Evolutionary conservation across 2,888 invertebrate species (phyloP), one percentile per base, ranked within the genome.

Genomic region (Matsumyia berberina): DNA sequence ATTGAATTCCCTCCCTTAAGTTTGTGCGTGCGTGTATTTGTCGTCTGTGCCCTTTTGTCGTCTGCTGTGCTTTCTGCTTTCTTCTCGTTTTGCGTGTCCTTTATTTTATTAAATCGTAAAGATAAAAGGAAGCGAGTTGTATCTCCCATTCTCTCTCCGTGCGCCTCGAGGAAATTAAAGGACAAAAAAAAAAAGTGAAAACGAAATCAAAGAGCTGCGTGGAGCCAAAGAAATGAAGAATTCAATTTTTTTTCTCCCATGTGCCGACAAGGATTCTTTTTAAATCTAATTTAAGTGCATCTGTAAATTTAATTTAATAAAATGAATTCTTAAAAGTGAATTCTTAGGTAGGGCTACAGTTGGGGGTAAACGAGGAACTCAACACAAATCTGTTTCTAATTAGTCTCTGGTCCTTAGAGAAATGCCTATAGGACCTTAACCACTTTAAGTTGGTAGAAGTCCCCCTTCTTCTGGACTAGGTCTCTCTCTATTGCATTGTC

Each of bases 61-160:
- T 33, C 46, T 62, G 9, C 12, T 44, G 4, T 24, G 24, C 24
- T 33, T 11, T 46, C 12, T 24, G 9, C 19, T 31, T 53, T 33
- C 11, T 11, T 46, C 19, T 51, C 33, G 15, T 31, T 51, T 53
- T 58, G 46, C 60, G 53, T 62, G 62, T 62, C 53, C 53, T 73
- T 60, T 73, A 62, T 62, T 72, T 42, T 60, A 60, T 72, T 49
- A 31, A 60, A 51, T 19, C 39, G 55, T 11, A 55, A 42, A 67
- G 53, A 67, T 67, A 53, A 69, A 55, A 69, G 11, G 19, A 55
- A 55, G 12, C 9, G 31, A 33, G 12, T 11, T 1, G 12, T 29
- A 1, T 51, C 39, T 37, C 7, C 24, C 31, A 33, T 8, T 49
- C n/a, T 29, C n/a, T 46, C 7, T 46, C 7, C 24, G 12, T 44